Conservation (phyloP, 2,888 invertebrate species). For the Apamea crenata region DNA sequence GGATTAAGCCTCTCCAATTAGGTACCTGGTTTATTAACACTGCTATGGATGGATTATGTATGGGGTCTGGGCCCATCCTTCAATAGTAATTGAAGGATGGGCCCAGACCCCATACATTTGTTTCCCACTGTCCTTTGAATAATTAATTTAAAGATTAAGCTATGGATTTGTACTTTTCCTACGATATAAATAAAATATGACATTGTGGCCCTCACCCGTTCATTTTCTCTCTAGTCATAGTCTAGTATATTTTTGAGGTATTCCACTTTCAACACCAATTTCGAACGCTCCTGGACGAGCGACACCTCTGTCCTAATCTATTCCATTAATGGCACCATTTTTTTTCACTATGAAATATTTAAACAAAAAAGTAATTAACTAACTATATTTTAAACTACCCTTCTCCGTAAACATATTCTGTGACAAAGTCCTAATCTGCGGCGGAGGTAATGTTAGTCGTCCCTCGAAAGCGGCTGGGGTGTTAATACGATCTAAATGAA, state of each 20-base stretch:
- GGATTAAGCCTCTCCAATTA: conserved; percentile 69
- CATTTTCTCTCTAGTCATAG: not conserved
- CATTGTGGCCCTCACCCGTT: not conserved
- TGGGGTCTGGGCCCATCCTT: no score
- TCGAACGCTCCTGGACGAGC: not conserved
- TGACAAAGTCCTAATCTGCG: conserved; percentile 45
- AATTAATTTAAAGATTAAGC: not conserved
- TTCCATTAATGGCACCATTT: not conserved
- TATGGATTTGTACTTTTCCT: not conserved
- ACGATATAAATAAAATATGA: no score
- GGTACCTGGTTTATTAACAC: conserved; percentile 52
- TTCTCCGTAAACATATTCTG: conserved; percentile 17
- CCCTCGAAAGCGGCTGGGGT: conserved; percentile 50
- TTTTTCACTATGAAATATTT: not conserved
- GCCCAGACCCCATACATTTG: no score
- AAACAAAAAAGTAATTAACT: not conserved
- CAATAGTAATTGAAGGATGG: no score
- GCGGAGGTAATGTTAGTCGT: conserved; percentile 34
- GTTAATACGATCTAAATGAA: conserved; percentile 65
- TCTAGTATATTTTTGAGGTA: not conserved
- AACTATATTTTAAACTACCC: conserved; percentile 8
- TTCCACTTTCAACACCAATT: not conserved
- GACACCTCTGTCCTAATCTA: not conserved
- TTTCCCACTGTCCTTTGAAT: not conserved
- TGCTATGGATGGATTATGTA: not conserved